Conservation (phyloP, 2,888 invertebrate species). For the Drosophila lacicola region DNA sequence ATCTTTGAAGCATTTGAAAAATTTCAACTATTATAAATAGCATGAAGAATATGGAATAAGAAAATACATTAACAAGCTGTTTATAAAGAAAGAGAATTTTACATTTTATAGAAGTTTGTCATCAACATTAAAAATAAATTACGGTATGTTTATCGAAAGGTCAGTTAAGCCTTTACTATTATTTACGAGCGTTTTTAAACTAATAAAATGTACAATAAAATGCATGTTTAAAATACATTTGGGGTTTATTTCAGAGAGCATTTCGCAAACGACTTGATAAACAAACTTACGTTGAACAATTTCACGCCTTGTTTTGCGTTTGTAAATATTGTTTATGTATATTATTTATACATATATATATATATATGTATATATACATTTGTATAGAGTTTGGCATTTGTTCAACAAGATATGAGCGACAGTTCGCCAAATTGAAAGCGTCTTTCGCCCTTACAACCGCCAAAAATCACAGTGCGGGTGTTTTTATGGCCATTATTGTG, state of each 20-base stretch:
- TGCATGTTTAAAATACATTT: neutral
- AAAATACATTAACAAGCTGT: neutral
- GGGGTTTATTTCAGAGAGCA: slow-evolving; percentile 29
- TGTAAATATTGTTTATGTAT: slow-evolving; percentile 34
- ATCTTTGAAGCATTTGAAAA: neutral
- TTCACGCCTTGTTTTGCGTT: slow-evolving; percentile 44
- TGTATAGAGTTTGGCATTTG: slow-evolving; percentile 47
- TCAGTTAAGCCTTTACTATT: slow-evolving; percentile 2
- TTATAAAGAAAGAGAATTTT: neutral
- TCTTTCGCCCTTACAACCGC: slow-evolving; percentile 20
- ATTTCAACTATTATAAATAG: neutral
- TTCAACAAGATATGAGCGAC: slow-evolving; percentile 51
- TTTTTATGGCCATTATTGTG: slow-evolving; percentile 10
- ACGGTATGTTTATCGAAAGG: neutral
- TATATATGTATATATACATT: neutral
- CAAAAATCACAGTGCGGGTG: slow-evolving; percentile 3
- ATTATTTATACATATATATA: slow-evolving; percentile 19
- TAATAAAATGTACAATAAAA: slow-evolving; percentile 1
- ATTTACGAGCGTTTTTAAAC: slow-evolving; percentile 8
- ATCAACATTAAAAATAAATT: neutral
- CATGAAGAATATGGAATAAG: neutral
- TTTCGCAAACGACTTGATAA: slow-evolving; percentile 25
- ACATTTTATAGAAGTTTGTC: neutral
- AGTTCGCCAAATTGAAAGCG: slow-evolving; percentile 40
- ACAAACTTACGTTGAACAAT: slow-evolving; percentile 9